These are phyloP conservation scores for Caranx melampygus DNA, from an alignment of 2,113 vertebrate species.

Conservation along the genomic window DNA sequence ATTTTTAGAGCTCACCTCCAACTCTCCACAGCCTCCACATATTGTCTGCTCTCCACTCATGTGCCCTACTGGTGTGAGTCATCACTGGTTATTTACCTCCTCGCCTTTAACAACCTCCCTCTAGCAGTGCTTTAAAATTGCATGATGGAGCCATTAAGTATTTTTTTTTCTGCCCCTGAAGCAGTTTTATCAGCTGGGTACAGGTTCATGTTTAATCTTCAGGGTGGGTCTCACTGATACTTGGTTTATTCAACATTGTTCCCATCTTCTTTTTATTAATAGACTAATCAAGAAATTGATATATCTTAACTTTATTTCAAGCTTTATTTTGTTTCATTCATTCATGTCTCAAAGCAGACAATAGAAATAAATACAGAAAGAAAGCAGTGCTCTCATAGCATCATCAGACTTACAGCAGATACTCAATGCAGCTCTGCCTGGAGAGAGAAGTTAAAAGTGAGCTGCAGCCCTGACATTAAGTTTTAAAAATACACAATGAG, in stretches of 20 bases:
- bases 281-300: too few relatives aligned
- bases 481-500: too few relatives aligned
- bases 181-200: conserved; percentile 3
- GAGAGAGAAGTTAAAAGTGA: too few relatives aligned
- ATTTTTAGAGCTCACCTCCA: conserved; percentile 64
- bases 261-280: not conserved
- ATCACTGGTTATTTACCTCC: conserved; percentile 22
- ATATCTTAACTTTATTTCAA: too few relatives aligned
- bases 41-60: conserved; percentile 33
- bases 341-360: too few relatives aligned
- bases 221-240: not conserved
- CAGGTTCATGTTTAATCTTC: conserved; percentile 41
- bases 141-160: conserved; percentile 53
- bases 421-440: too few relatives aligned
- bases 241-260: conserved; percentile 17
- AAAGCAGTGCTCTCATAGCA: too few relatives aligned
- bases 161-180: not conserved
- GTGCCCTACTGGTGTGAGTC: conserved; percentile 45
- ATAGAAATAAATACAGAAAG: too few relatives aligned
- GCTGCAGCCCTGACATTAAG: too few relatives aligned
- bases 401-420: too few relatives aligned
- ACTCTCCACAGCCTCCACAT: conserved; percentile 30
- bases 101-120: conserved; percentile 15
- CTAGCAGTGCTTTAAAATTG: conserved; percentile 53
- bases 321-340: too few relatives aligned